These are phyloP conservation scores for Scophthalmus maximus DNA, from an alignment of 2,113 vertebrate genomes.

Conservation along the genomic window DNA sequence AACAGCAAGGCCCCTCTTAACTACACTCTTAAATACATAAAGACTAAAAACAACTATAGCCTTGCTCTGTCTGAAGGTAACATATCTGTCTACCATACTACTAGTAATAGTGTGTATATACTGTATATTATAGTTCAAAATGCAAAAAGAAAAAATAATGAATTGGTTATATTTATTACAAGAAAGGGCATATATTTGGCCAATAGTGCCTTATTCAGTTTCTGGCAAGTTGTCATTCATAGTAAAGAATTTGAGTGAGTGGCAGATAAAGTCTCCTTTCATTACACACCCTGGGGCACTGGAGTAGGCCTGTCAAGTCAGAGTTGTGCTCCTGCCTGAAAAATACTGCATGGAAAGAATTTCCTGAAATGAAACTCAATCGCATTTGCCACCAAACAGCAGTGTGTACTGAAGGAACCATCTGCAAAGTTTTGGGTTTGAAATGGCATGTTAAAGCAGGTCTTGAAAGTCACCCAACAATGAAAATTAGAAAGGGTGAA, in stretches of 20 bases:
- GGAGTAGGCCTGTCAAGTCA: constrained; percentile 60
- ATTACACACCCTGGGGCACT: constrained; percentile 64
- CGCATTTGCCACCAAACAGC: constrained; percentile 80
- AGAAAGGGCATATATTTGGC: constrained; percentile 17
- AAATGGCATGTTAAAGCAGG: constrained; percentile 37
- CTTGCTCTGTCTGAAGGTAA: not conserved
- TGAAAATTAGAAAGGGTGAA: constrained; percentile 24
- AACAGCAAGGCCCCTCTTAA: too few relatives aligned
- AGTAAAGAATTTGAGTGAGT: constrained; percentile 56
- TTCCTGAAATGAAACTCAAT: constrained; percentile 86
- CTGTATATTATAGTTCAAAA: constrained; percentile 17
- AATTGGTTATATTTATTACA: not conserved
- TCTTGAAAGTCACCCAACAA: constrained; percentile 12
- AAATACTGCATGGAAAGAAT: constrained; percentile 78
- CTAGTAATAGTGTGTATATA: too few relatives aligned
- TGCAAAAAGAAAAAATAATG: not conserved
- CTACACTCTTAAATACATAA: too few relatives aligned
- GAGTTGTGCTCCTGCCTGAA: constrained; percentile 68
- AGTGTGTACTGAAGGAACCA: constrained; percentile 72
- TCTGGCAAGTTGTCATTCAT: constrained; percentile 62
- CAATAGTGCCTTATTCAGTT: constrained; percentile 48
- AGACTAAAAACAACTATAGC: too few relatives aligned
- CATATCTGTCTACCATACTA: too few relatives aligned
- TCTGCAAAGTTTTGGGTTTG: constrained; percentile 62
- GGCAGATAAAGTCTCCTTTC: constrained; percentile 76